Evolutionary conservation across 2,888 invertebrate genomes (phyloP).

Genomic region (Luperina nickerlii): DNA sequence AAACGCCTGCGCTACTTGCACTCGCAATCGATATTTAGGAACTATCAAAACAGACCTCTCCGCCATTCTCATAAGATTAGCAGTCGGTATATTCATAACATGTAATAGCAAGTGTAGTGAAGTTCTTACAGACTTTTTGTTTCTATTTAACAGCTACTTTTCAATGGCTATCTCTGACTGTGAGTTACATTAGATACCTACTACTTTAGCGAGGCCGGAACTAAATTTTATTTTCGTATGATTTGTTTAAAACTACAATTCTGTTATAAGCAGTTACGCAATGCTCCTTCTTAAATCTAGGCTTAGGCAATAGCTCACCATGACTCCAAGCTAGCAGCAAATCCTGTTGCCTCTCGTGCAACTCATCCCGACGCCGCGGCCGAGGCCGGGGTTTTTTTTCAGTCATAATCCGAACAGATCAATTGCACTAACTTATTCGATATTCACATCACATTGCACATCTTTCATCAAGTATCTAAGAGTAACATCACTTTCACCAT

Average conservation of each 20-base stretch:
- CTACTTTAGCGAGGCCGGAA: slow-evolving; percentile 4
- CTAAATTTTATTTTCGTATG: slow-evolving; percentile 3
- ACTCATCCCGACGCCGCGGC: slow-evolving; percentile 83
- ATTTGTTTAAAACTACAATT: not conserved
- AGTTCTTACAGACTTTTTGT: slow-evolving; percentile 4
- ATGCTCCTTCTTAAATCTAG: slow-evolving; percentile 21
- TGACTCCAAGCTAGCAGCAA: slow-evolving; percentile 85
- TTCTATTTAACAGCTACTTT: slow-evolving; percentile 12
- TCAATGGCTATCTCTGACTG: slow-evolving; percentile 1
- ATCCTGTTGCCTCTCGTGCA: slow-evolving; percentile 84
- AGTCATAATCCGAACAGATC: slow-evolving; percentile 78
- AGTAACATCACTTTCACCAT: slow-evolving; percentile 72
- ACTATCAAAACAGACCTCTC: slow-evolving; percentile 44
- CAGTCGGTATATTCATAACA: slow-evolving; percentile 63
- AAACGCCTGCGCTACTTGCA: slow-evolving; percentile 46
- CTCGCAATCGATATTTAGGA: slow-evolving; percentile 52
- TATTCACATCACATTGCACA: slow-evolving; percentile 77
- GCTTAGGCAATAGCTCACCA: slow-evolving; percentile 78
- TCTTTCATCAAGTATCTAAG: slow-evolving; percentile 58
- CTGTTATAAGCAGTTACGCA: slow-evolving; percentile 29
- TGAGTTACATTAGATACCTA: not conserved
- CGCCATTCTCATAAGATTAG: slow-evolving; percentile 68
- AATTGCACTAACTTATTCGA: slow-evolving; percentile 59
- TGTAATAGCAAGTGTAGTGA: slow-evolving; percentile 30
- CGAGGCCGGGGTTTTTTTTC: slow-evolving; percentile 80